Base-by-base conservation (phyloP, 35 echinoderm and acorn worm genomes). In the Chiridota heheva region DNA sequence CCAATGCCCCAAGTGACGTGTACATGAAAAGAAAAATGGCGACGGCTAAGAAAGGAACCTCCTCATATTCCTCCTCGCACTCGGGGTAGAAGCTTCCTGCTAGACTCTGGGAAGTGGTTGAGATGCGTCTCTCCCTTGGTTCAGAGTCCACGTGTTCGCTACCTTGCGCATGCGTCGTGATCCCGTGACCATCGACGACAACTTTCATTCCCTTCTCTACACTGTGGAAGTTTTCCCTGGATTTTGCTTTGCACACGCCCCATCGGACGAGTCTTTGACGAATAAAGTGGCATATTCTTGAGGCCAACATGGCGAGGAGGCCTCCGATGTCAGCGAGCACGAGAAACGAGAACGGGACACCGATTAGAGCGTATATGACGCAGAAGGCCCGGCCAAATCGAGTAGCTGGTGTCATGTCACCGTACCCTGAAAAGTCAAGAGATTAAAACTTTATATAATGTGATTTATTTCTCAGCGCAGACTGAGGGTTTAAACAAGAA, bases 241-340 rank as follows among this genome's bases (percentile, higher is more conserved):
- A n/a, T n/a, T 40, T 60, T 20, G 48, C 4, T 22, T 60, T 33
- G 29, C 31, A 16, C 3, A 39, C 7, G 4, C 36, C 42, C 38
- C n/a, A 38, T 18, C 75, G 1, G 36, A 49, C 58, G 10, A 78
- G 2, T 17, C 18, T 8, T 70, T 72, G 46, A 29, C 75, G 75
- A 12, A 78, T 39, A n/a, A 65, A 77, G 4, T 44, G 37, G 42
- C 63, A 74, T 18, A 77, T 66, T 20, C 29, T 62, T 28, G 71
- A 77, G 31, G 84, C 72, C 4, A 75, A 30, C 36, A 60, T 53
- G 5, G 95, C 95, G 0, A 98, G 85, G 26, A 98, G 58, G 4
- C 74, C 71, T 24, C 95, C 95, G 16, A 98, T 83, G 74, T 85
- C 89, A 7, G 89, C 95, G 12, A 97, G 42, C 43, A 92, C 77